Conservation (phyloP, 2,888 invertebrate genomes). For the Tethea ocularis region DNA sequence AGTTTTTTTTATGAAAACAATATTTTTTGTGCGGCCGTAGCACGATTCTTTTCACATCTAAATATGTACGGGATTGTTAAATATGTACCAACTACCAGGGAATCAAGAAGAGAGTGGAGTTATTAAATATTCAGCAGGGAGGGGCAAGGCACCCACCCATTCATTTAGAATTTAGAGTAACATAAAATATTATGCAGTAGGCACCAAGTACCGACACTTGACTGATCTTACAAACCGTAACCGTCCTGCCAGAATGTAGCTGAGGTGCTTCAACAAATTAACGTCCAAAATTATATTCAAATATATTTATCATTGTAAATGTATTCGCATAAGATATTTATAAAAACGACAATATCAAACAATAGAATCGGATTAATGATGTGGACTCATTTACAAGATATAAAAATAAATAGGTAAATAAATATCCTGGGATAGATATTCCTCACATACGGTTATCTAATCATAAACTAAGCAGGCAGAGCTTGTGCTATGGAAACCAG, state of each 20-base stretch:
- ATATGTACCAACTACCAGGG: constrained; percentile 57
- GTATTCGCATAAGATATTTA: neutral
- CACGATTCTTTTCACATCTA: constrained; percentile 25
- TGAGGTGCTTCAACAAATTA: neutral
- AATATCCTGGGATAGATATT: too few species aligned
- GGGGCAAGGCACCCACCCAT: constrained; percentile 19
- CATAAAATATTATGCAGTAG: constrained; percentile 29
- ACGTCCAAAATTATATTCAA: neutral
- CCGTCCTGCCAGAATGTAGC: neutral
- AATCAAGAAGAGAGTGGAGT: constrained; percentile 48
- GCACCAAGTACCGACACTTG: constrained; percentile 6
- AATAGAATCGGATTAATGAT: too few species aligned
- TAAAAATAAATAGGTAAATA: too few species aligned
- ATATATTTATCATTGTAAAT: neutral
- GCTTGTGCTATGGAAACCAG: too few species aligned
- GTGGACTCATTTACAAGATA: too few species aligned
- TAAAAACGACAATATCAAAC: neutral
- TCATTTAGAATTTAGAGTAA: constrained; percentile 17
- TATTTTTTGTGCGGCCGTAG: neutral
- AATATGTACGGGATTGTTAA: constrained; percentile 45
- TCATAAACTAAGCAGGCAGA: too few species aligned
- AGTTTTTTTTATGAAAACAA: constrained; percentile 11
- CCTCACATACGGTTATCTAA: too few species aligned
- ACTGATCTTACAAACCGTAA: neutral
- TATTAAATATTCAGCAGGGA: constrained; percentile 52